A percentile compares a stretch with the other conserved stretches of the same genome.
phyloP scores from a whole-genome alignment of 2,888 invertebrate species.

The Eupithecia inturbata region DNA sequence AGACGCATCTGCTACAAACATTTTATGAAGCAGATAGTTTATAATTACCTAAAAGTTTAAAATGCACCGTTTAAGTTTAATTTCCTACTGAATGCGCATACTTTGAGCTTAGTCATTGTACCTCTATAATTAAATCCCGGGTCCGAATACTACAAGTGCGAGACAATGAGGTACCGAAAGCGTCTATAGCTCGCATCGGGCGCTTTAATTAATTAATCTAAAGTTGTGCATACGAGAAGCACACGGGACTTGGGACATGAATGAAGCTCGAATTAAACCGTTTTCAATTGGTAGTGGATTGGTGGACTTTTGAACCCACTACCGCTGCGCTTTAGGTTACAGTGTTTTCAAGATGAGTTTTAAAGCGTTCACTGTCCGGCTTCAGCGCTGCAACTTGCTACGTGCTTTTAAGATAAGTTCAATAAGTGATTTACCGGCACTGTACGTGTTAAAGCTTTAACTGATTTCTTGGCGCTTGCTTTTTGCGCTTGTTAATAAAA shows the following conservation, averaged over 20 bases:
- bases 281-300: conserved; percentile 21
- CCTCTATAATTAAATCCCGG: conserved; percentile 33
- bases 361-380: not conserved
- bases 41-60: conserved; percentile 5
- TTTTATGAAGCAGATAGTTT: not conserved
- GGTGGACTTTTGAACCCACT: conserved; percentile 1
- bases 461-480: not conserved
- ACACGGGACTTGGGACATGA: conserved; percentile 22
- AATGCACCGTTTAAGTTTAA: conserved; percentile 1
- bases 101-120: conserved; percentile 30
- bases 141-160: conserved; percentile 31
- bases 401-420: not conserved
- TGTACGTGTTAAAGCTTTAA: not conserved
- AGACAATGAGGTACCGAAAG: conserved; percentile 35
- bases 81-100: conserved; percentile 7
- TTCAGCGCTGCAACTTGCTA: not conserved
- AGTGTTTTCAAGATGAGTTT: not conserved
- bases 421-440: not conserved
- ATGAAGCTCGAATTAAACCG: conserved; percentile 20
- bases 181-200: conserved; percentile 36
- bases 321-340: not conserved
- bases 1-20: conserved; percentile 1
- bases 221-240: conserved; percentile 34
- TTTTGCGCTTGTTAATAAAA: not conserved
- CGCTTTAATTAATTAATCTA: conserved; percentile 39